Evolutionary conservation across 35 echinoderm and acorn worm genomes (phyloP).

Genomic region (Patiria miniata): DNA sequence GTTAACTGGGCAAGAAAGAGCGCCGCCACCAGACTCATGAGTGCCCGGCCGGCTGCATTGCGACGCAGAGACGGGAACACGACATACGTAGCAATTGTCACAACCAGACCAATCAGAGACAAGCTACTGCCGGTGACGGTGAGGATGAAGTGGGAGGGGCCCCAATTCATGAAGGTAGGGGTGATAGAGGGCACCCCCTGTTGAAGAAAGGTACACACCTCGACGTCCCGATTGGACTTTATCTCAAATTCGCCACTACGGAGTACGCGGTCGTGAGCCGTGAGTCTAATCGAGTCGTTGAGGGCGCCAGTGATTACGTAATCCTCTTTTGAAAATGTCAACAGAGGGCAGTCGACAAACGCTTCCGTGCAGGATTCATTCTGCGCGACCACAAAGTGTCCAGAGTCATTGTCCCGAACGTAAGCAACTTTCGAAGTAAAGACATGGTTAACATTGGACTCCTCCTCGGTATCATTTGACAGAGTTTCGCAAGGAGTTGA

Average conservation of each 20-base stretch:
- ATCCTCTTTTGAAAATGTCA: background rate
- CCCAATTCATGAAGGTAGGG: no score
- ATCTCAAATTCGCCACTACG: background rate
- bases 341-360: background rate
- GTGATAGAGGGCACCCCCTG: background rate
- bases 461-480: background rate
- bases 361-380: background rate
- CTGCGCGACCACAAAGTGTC: background rate
- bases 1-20: constrained; percentile 29
- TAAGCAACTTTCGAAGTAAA: no score
- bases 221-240: constrained; percentile 9
- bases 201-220: background rate
- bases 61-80: constrained; percentile 35
- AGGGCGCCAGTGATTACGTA: background rate
- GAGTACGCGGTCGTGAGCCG: background rate
- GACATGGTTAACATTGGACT: background rate
- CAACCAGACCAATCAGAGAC: constrained; percentile 31
- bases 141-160: background rate
- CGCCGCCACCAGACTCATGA: constrained; percentile 27
- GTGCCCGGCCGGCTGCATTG: constrained; percentile 34
- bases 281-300: background rate
- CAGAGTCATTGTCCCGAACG: no score
- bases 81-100: constrained; percentile 35
- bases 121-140: constrained; percentile 14
- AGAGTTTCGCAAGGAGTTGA: background rate